These are phyloP conservation scores for Chrysochloris asiatica DNA, from an alignment of 2,113 vertebrate species.

Conservation along the genomic window DNA sequence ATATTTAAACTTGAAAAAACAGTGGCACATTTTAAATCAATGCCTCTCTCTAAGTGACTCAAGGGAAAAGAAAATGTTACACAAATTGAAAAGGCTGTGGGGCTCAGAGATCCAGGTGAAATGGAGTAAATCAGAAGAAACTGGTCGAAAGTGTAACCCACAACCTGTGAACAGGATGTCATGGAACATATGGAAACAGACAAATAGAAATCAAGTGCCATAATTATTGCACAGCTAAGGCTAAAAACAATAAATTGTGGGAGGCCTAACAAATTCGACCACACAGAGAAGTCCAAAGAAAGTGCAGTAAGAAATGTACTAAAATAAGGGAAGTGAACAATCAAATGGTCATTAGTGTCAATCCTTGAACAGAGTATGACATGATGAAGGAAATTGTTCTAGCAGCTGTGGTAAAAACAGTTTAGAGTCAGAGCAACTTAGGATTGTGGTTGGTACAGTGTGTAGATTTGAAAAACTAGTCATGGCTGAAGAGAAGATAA, in stretches of 20 bases:
- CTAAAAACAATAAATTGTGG: not conserved
- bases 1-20: not conserved
- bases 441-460: not conserved
- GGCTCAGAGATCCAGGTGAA: not conserved
- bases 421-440: not conserved
- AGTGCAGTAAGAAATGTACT: not conserved
- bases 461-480: not conserved
- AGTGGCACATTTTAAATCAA: not conserved
- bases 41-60: not conserved
- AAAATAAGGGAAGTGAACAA: not conserved
- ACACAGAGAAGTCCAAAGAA: not conserved
- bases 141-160: not conserved
- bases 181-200: not conserved
- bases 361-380: not conserved
- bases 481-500: not conserved
- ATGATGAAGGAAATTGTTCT: not conserved
- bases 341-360: not conserved
- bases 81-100: not conserved
- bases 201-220: not conserved
- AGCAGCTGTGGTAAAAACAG: not conserved
- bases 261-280: not conserved
- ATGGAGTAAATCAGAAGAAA: constrained; percentile 7
- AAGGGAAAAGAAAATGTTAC: not conserved
- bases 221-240: not conserved
- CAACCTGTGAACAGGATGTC: not conserved